phyloP scores from a whole-genome alignment of 2,113 vertebrate species.

The Pyxicephalus adspersus region DNA sequence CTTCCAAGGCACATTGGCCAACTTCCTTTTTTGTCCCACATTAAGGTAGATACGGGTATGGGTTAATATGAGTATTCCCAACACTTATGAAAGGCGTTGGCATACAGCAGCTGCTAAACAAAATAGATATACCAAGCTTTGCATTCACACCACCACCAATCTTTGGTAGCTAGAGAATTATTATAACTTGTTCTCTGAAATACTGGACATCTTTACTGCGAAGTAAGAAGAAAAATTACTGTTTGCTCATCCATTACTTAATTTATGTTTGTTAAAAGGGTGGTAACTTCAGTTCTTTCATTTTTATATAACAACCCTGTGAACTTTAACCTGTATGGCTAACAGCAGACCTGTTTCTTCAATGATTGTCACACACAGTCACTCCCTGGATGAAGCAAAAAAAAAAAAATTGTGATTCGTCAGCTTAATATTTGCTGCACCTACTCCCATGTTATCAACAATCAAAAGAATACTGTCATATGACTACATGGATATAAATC shows the following conservation, averaged over 20 bases:
- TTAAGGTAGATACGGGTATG: too few relatives aligned
- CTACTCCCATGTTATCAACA: not conserved
- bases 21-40: too few relatives aligned
- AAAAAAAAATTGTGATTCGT: not conserved
- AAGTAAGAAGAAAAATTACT: not conserved
- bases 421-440: not conserved
- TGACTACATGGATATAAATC: not conserved
- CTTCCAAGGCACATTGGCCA: too few relatives aligned
- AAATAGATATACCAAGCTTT: too few relatives aligned
- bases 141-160: too few relatives aligned
- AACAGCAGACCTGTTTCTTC: not conserved
- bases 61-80: too few relatives aligned
- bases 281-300: not conserved
- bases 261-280: not conserved
- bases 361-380: not conserved
- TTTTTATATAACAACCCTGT: not conserved
- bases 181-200: too few relatives aligned
- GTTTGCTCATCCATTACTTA: not conserved
- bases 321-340: not conserved
- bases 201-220: too few relatives aligned
- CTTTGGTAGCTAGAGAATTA: too few relatives aligned
- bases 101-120: too few relatives aligned
- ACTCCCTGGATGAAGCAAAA: conserved; percentile 3
- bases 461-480: not conserved
- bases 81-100: too few relatives aligned